A percentile compares a stretch with the other conserved stretches of the same genome.
Evolutionary conservation across 2,797 vertebrate species (phyloP).

Genomic region (Tokudaia muenninki): DNA sequence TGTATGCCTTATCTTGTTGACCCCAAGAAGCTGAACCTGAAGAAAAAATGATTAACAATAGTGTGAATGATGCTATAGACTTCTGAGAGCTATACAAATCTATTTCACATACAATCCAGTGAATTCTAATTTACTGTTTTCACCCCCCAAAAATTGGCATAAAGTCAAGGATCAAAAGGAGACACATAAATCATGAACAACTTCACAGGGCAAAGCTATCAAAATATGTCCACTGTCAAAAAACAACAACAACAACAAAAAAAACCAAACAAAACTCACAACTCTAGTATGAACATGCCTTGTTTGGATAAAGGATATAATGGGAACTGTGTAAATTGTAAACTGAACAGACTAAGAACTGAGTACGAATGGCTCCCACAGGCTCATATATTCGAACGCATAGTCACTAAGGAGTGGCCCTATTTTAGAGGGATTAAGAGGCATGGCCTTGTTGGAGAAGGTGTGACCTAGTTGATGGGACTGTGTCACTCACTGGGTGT

Average conservation of each 20-base stretch:
- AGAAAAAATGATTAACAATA: conserved; percentile 33
- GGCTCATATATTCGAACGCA: not conserved
- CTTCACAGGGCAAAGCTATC: conserved; percentile 60
- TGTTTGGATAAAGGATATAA: conserved; percentile 51
- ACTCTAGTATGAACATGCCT: not conserved
- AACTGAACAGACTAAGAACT: conserved; percentile 19
- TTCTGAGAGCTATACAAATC: conserved; percentile 49
- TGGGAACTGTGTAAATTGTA: not conserved
- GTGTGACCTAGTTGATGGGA: not conserved
- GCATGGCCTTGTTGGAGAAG: not conserved
- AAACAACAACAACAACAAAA: not conserved
- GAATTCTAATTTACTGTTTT: conserved; percentile 48
- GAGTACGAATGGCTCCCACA: not conserved
- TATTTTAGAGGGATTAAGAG: not conserved
- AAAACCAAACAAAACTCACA: conserved; percentile 53
- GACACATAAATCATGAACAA: conserved; percentile 57
- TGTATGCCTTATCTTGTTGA: not conserved
- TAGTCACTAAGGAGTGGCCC: not conserved
- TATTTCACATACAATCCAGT: conserved; percentile 37
- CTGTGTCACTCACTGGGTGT: not conserved
- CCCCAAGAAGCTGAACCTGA: not conserved
- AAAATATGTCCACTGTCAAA: conserved; percentile 41
- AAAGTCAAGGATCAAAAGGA: conserved; percentile 66
- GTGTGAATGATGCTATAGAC: not conserved
- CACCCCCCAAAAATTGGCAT: conserved; percentile 32